phyloP scores from a whole-genome alignment of 2,797 vertebrate genomes.

The Eulemur albifrons region DNA sequence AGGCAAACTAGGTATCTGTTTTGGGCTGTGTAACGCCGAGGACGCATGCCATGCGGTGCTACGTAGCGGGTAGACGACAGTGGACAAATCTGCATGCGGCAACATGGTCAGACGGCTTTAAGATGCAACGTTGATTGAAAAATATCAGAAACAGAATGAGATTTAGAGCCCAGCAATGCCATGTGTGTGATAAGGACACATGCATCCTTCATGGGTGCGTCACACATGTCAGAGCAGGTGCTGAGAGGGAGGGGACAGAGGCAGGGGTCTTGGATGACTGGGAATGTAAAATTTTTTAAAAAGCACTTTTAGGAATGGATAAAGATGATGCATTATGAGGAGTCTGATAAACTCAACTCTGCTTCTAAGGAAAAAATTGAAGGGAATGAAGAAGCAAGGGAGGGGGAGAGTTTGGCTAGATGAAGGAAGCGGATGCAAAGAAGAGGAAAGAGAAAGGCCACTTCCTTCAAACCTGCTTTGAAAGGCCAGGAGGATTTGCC shows the following conservation, averaged over 20 bases:
- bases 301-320: not conserved
- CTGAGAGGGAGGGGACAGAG: not conserved
- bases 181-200: not conserved
- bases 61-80: accelerated
- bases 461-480: too few species aligned
- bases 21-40: accelerated
- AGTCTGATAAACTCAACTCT: not conserved
- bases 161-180: not conserved
- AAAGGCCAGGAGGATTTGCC: too few species aligned
- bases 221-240: not conserved
- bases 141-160: not conserved
- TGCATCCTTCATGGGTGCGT: accelerated
- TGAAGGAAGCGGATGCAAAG: not conserved
- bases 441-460: accelerated
- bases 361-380: not conserved
- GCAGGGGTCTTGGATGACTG: not conserved
- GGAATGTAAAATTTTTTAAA: not conserved
- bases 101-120: accelerated
- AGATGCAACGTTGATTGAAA: not conserved
- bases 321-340: not conserved
- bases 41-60: accelerated
- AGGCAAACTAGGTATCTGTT: accelerated
- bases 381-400: accelerated
- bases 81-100: accelerated
- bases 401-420: too few species aligned